Evolutionary conservation across 2,888 invertebrate species (phyloP).

Genomic region (Lochmaea capreae): DNA sequence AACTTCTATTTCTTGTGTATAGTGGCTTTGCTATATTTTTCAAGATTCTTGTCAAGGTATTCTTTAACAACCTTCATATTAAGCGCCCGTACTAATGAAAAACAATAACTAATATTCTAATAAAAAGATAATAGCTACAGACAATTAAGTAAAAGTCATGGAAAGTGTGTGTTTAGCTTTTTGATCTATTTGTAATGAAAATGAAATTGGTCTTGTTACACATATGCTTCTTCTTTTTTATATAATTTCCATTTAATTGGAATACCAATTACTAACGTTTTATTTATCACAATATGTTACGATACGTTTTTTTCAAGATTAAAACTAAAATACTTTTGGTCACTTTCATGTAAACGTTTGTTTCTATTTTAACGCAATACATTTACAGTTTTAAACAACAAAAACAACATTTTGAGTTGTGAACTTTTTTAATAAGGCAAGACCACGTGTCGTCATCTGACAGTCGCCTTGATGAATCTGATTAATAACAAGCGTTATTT

Average conservation of each 20-base stretch:
- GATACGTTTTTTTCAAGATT: background rate
- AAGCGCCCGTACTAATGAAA: conserved; percentile 3
- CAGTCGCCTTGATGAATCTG: no score
- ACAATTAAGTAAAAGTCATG: conserved; percentile 12
- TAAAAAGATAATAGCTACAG: background rate
- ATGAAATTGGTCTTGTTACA: conserved; percentile 9
- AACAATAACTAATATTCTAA: conserved; percentile 6
- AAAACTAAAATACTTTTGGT: no score
- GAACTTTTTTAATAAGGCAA: no score
- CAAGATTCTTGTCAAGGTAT: no score
- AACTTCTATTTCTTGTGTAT: background rate
- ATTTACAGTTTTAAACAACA: no score
- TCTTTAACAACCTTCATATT: background rate
- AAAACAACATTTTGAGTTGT: no score
- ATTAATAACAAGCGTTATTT: no score
- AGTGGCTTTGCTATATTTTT: no score
- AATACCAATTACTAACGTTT: background rate
- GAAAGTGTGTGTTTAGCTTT: conserved; percentile 4
- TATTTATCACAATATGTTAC: no score
- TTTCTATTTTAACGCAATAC: no score
- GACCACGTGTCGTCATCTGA: no score
- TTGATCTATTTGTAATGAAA: conserved; percentile 24
- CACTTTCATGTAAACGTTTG: no score
- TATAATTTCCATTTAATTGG: background rate
- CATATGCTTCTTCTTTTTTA: background rate